Conservation (phyloP, 2,797 vertebrate genomes). For the Loriculus beryllinus region DNA sequence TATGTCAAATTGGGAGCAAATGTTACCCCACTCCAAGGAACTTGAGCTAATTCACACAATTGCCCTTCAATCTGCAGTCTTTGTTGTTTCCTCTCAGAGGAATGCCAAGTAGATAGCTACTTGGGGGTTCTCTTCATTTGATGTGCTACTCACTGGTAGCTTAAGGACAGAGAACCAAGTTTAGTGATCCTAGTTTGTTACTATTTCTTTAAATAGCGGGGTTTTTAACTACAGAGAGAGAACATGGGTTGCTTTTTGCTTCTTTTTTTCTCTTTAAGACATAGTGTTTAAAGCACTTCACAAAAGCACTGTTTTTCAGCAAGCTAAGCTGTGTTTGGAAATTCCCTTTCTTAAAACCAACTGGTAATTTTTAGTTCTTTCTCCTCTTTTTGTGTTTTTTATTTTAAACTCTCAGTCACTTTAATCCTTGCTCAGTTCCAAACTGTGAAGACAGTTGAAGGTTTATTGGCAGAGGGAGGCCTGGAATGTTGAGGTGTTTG, state of each 20-base stretch:
- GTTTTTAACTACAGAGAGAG: not conserved
- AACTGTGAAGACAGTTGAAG: not conserved
- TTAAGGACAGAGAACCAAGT: not conserved
- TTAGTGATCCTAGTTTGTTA: not conserved
- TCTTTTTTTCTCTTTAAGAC: not conserved
- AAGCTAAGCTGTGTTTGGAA: not conserved
- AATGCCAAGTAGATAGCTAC: not conserved
- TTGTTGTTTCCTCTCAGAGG: not conserved
- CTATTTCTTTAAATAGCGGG: not conserved
- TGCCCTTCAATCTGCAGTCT: not conserved
- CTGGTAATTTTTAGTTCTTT: not conserved
- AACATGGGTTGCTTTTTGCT: not conserved
- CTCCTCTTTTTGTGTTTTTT: not conserved
- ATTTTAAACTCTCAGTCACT: not conserved
- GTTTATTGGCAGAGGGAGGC: not conserved
- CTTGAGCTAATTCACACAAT: not conserved
- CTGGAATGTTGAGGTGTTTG: not conserved
- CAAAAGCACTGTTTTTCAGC: not conserved
- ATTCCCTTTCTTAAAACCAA: not conserved
- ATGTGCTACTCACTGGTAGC: not conserved
- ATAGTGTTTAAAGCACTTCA: not conserved
- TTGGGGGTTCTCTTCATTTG: not conserved
- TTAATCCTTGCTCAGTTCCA: not conserved
- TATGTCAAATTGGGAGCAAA: not conserved
- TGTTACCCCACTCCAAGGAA: not conserved